Base-by-base conservation (phyloP, 2,888 invertebrate genomes). In the Ypsolopha scabrella region DNA sequence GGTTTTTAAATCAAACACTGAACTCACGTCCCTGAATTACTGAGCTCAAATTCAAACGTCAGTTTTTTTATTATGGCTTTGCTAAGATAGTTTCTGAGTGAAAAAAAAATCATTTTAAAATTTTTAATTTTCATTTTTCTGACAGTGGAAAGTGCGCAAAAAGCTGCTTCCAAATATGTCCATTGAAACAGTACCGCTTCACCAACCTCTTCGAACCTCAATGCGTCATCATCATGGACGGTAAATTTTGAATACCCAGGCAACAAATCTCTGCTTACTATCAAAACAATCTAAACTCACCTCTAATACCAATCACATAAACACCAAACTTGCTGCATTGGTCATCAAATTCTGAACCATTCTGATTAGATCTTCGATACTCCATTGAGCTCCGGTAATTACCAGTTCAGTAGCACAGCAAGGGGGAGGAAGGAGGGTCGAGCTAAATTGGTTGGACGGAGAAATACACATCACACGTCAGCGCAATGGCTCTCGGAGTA, bases 381-480 rank as follows among this genome's bases (percentile, higher is more conserved):
- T n/a, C 41, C 11, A 11, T 14, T 11, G 7, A 34, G 11, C 37
- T 36, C 48, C 38, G 50, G 49, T 46, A 37, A 52, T 34, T 33
- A 51, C 48, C 14, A 50, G 41, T 48, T 14, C 14, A 38, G 24
- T 24, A 52, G 35, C 24, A 36, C 37, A 34, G 38, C 34, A 54
- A 48, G 59, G 58, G 58, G 52, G 47, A 50, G 57, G 39, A 53
- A 68, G 33, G 41, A 33, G 10, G 49, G 49, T 69, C 79, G 61
- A 49, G 39, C 33, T 55, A 51, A 36, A 56, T 50, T 80, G 74
- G 81, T 57, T 57, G 52, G 41, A 7, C 57, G 63, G 63, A 65
- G 71, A 72, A 78, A 77, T 41, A 41, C 74, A 72, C 71, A 72
- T 75, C 72, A 75, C 75, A 75, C 75, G 78, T 80, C 80, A 77